Conservation (phyloP, 2,888 invertebrate genomes). For the Rhingia rostrata region DNA sequence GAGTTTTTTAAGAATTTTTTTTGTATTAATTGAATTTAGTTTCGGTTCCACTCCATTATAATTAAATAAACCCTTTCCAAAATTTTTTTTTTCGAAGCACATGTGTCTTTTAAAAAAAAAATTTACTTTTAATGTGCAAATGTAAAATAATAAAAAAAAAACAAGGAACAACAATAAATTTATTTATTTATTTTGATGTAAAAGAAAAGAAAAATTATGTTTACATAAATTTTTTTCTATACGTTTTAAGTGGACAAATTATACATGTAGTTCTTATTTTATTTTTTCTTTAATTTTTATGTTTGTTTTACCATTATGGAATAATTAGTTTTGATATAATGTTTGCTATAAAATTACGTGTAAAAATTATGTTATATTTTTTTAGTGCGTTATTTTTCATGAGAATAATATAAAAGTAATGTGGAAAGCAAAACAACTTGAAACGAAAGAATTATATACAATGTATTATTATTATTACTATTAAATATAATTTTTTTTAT, state of each 20-base stretch:
- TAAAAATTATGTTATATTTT: constrained; percentile 45
- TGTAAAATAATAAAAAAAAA: background rate
- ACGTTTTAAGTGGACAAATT: constrained; percentile 53
- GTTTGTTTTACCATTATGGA: constrained; percentile 22
- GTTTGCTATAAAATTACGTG: constrained; percentile 26
- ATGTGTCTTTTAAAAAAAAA: background rate
- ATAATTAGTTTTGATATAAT: background rate
- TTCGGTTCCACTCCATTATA: constrained; percentile 1
- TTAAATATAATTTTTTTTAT: constrained; percentile 74
- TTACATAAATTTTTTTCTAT: constrained; percentile 18
- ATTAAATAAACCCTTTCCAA: constrained; percentile 1
- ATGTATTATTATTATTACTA: constrained; percentile 74
- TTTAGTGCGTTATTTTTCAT: constrained; percentile 23
- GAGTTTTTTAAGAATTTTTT: constrained; percentile 5
- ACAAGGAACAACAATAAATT: constrained; percentile 1
- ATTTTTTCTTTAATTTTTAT: constrained; percentile 21
- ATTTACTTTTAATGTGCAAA: background rate
- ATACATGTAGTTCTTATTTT: constrained; percentile 13
- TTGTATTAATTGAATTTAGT: constrained; percentile 2
- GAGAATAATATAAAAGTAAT: constrained; percentile 51
- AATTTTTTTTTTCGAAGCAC: constrained; percentile 2
- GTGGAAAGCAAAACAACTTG: constrained; percentile 8
- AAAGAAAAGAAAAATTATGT: background rate
- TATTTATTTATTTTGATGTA: constrained; percentile 55
- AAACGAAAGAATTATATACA: constrained; percentile 69